Percentiles rank a stretch among this genome's conserved stretches.
Evolutionary conservation across 2,797 vertebrate species (phyloP).

Genomic region (Fistularia commersonii): DNA sequence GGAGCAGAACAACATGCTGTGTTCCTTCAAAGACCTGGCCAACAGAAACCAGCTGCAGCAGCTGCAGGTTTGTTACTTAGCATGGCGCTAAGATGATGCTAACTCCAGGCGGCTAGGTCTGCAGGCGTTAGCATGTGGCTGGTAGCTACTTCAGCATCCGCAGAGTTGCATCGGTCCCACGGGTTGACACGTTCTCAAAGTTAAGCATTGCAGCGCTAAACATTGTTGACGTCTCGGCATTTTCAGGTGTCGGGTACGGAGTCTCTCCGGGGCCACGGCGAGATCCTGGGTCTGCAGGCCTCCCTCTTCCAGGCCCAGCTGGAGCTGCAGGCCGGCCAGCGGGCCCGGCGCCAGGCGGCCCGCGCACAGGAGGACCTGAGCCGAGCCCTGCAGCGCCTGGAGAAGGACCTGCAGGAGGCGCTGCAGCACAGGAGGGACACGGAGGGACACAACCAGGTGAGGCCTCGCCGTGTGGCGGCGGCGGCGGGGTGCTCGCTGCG

Average conservation of each 20-base stretch:
- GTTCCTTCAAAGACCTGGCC: constrained; percentile 80
- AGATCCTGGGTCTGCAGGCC: constrained; percentile 81
- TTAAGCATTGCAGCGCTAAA: no score
- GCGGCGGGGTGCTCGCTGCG: no score
- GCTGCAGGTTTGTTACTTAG: constrained; percentile 78
- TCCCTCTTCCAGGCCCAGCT: constrained; percentile 85
- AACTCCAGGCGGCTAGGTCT: no score
- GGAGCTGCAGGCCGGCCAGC: constrained; percentile 81
- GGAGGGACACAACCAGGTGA: constrained; percentile 84
- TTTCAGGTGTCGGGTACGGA: constrained; percentile 66
- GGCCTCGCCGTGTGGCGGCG: no score
- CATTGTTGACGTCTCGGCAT: neutral
- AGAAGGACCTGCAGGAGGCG: constrained; percentile 71
- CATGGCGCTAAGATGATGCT: no score
- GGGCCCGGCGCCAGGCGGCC: constrained; percentile 71
- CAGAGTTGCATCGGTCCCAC: no score
- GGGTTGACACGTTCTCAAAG: no score
- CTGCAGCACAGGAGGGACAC: constrained; percentile 81
- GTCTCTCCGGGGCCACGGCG: constrained; percentile 67
- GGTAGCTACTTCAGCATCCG: no score
- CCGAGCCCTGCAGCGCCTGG: constrained; percentile 72
- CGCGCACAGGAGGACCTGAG: constrained; percentile 74
- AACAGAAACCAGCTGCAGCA: constrained; percentile 76
- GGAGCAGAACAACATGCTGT: constrained; percentile 83
- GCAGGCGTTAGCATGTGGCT: neutral